Base-by-base conservation (phyloP, 1,140 invertebrate species). In the Wasmannia auropunctata region DNA sequence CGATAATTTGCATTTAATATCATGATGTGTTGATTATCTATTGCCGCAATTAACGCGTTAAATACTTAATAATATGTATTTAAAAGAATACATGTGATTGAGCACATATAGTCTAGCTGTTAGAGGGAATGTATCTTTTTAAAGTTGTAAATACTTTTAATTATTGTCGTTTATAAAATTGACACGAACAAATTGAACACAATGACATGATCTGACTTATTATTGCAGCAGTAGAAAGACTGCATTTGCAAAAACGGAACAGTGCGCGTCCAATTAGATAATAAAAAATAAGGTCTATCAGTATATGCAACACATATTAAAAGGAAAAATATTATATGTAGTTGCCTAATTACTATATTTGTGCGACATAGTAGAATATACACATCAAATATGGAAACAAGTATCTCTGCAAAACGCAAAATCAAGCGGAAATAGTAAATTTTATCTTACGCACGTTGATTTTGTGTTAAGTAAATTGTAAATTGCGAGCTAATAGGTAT, bases 191-290 rank as follows among this genome's bases (percentile, higher is more conserved):
- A 86, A 28, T 43, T 40, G n/a, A 37, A 65, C 49, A 43, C 16
- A 40, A 34, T 40, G 37, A 63, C 40, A 81, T 40, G 19, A 80
- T 16, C 22, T 34, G 62, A 80, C 25, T 28, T n/a, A 28, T 83
- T 37, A 40, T 77, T 10, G 43, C 37, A 19, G 22, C 31, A 46
- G 28, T 80, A 87, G 56, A 51, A 85, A 90, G 40, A 87, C 58
- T 88, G 58, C 72, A 90, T 90, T 85, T 88, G 72, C 80, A 86
- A 89, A 86, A 89, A 89, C 65, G 86, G 80, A 92, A 91, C 89
- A 67, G 51, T 79, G 85, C 90, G 88, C 91, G 91, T 92, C 91
- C 90, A 92, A 67, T 79, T 62, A 89, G 86, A 92, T 92, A 92
- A 91, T 92, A 92, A 92, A 74, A 69, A 28, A n/a, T 31, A 40